Base-by-base conservation (phyloP, 2,113 vertebrate genomes). In the Laticauda colubrina region DNA sequence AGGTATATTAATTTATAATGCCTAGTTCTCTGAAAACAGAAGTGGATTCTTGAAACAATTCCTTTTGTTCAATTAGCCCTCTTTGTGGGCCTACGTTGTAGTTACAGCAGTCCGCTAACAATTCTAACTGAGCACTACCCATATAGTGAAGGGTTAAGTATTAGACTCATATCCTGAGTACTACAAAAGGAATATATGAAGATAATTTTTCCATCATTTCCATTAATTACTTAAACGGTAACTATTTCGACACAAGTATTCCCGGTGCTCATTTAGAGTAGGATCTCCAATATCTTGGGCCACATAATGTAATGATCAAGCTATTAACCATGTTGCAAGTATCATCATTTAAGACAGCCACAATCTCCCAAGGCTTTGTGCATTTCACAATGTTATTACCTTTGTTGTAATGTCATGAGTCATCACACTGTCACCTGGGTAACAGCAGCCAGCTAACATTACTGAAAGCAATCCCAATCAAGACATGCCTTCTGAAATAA, bases 371-470 rank as follows among this genome's bases (percentile, higher is more conserved):
- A 64, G 0, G 3, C 20, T 53, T 5, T 15, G 3, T 0, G 34
- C 15, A 3, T 87, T 57, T 86, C 53, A 34, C 29, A 85, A 45
- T 1, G 55, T 26, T 91, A 75, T 87, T 56, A n/a, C 93, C 92
- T 90, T 90, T 85, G 24, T 4, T 88, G 2, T 94, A 88, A 45
- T 0, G 0, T 93, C 88, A 43, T 87, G 53, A 91, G 90, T 93
- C 95, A 92, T 21, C 88, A 88, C n/a, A 51, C 90, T 92, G 94
- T 94, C 95, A 92, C 92, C 91, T 85, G 94, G 92, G 95, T 89
- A 93, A 93, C 43, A 34, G 59, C 59, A 53, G 85, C 61, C 69
- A 94, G 26, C 15, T 89, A 4, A 39, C 5, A 1, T 0, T 0
- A 51, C 91, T 24, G 12, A 87, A 91, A 51, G 86, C 86, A 48